Conservation (phyloP, 1,140 invertebrate species). For the Lerema accius region DNA sequence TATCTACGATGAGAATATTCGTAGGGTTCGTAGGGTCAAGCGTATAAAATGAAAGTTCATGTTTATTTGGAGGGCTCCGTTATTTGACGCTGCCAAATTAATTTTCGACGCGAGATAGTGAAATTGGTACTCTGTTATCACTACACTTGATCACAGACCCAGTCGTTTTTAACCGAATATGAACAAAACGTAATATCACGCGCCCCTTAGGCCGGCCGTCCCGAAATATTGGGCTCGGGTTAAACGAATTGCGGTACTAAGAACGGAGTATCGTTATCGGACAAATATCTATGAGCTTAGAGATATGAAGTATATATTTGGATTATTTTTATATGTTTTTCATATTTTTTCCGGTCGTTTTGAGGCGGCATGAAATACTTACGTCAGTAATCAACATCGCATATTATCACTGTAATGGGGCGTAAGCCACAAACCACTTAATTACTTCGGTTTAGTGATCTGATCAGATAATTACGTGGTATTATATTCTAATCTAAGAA, state of each 20-base stretch:
- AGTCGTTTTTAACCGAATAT: conserved; percentile 60
- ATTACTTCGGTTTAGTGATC: conserved; percentile 13
- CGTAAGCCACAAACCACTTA: conserved; percentile 17
- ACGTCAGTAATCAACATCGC: conserved; percentile 7
- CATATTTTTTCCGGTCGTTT: too few relatives aligned
- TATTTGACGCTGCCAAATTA: conserved; percentile 41
- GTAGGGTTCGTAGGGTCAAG: conserved; percentile 17
- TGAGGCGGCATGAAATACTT: too few relatives aligned
- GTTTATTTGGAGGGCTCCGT: conserved; percentile 35
- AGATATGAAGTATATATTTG: conserved; percentile 18
- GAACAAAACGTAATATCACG: conserved; percentile 54
- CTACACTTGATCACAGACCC: conserved; percentile 53
- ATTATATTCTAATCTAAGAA: too few relatives aligned
- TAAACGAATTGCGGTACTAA: conserved; percentile 45
- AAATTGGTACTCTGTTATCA: conserved; percentile 58
- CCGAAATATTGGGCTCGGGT: conserved; percentile 50
- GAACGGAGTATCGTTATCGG: conserved; percentile 24
- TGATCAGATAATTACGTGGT: conserved; percentile 20
- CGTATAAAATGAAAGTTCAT: conserved; percentile 33
- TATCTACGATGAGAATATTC: too few relatives aligned
- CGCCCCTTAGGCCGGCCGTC: conserved; percentile 45
- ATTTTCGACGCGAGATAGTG: conserved; percentile 53
- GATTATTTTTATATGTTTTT: too few relatives aligned
- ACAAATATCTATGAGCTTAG: conserved; percentile 5
- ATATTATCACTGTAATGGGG: conserved; percentile 4